phyloP scores from a whole-genome alignment of 2,888 invertebrate species.

The Mayetiola destructor region DNA sequence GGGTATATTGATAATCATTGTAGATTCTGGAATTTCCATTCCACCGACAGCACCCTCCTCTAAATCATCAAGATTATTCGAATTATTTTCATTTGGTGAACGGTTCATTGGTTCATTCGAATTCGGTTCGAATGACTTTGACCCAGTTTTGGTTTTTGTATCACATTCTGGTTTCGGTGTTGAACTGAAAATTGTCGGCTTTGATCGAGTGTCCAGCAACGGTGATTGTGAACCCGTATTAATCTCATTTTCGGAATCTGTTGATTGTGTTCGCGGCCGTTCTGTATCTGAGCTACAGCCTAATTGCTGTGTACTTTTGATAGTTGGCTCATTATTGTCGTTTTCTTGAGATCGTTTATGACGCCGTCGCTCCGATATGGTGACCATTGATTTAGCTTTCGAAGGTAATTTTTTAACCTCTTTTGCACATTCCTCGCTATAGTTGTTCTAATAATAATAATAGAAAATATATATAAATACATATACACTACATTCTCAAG shows the following conservation, averaged over 20 bases:
- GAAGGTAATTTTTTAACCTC: not conserved
- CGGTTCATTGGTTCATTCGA: not conserved
- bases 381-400: not conserved
- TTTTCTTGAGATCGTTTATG: conserved; percentile 43
- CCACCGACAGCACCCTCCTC: not conserved
- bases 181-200: conserved; percentile 16
- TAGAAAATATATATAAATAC: conserved; percentile 38
- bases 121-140: conserved; percentile 17
- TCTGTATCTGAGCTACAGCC: no score
- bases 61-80: not conserved
- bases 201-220: conserved; percentile 38
- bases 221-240: conserved; percentile 58
- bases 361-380: conserved; percentile 36
- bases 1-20: not conserved
- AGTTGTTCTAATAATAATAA: conserved; percentile 37
- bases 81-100: not conserved
- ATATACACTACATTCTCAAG: conserved; percentile 3
- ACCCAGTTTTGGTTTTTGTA: conserved; percentile 14
- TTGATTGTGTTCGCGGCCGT: conserved; percentile 30
- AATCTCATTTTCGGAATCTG: conserved; percentile 51
- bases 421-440: conserved; percentile 38
- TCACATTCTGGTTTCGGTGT: conserved; percentile 15
- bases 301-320: conserved; percentile 21
- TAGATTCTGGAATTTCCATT: not conserved
- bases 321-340: conserved; percentile 36